A percentile compares a stretch with the other conserved stretches of the same genome.
These are phyloP conservation scores for Eilema griseolum DNA, from an alignment of 2,888 invertebrate species.

Conservation along the genomic window DNA sequence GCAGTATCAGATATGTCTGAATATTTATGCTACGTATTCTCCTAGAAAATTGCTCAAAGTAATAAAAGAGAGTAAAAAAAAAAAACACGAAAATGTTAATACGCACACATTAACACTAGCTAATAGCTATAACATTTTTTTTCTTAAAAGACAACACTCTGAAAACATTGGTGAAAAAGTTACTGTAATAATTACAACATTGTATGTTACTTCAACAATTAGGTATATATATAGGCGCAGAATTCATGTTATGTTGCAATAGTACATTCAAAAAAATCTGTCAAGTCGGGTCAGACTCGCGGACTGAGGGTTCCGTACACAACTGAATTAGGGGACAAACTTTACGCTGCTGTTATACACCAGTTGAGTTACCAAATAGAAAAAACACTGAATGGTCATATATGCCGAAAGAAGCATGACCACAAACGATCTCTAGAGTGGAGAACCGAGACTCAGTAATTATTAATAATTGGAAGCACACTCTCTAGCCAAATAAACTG, in stretches of 20 bases:
- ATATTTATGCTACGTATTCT: not conserved
- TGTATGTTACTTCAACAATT: not conserved
- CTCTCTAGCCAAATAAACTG: too few relatives aligned
- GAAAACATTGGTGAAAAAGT: not conserved
- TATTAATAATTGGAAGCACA: too few relatives aligned
- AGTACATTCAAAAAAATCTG: not conserved
- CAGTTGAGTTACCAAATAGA: too few relatives aligned
- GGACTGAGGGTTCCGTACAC: not conserved
- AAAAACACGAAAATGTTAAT: not conserved
- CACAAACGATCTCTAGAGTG: too few relatives aligned
- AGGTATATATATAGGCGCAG: not conserved
- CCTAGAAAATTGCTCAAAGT: not conserved
- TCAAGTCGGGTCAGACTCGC: not conserved
- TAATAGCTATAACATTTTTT: not conserved
- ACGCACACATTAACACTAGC: not conserved
- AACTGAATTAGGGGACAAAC: not conserved
- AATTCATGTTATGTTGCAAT: not conserved
- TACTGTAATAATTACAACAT: not conserved
- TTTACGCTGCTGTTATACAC: not conserved
- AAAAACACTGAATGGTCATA: too few relatives aligned
- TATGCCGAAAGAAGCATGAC: too few relatives aligned
- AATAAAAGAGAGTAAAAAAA: not conserved
- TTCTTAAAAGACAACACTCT: not conserved
- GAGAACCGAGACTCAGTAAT: too few relatives aligned
- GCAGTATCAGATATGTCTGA: not conserved